Conservation (phyloP, 2,113 vertebrate species). For the Kryptolebias marmoratus region DNA sequence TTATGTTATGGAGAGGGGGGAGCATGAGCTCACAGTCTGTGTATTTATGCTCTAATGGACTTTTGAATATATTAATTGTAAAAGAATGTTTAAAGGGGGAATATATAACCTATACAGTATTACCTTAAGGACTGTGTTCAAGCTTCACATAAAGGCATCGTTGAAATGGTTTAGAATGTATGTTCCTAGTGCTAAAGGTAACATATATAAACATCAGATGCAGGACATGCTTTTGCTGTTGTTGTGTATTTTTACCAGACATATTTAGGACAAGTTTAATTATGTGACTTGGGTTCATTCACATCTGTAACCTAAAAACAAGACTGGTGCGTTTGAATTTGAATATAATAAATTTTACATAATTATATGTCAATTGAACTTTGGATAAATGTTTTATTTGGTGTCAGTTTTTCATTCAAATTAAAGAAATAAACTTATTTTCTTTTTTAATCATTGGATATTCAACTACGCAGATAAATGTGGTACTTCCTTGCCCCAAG, state of each 20-base stretch:
- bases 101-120: constrained; percentile 41
- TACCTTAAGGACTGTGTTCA: constrained; percentile 22
- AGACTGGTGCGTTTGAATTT: no score
- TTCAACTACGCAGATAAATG: no score
- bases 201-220: constrained; percentile 14
- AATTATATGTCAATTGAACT: no score
- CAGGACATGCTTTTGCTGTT: no score
- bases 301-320: no score
- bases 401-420: no score
- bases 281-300: background rate
- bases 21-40: constrained; percentile 62
- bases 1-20: constrained; percentile 63
- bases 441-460: no score
- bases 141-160: constrained; percentile 16
- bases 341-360: no score
- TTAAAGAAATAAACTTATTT: no score
- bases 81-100: constrained; percentile 57
- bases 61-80: constrained; percentile 77
- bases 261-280: background rate
- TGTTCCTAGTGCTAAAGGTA: constrained; percentile 34
- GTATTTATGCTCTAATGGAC: constrained; percentile 73
- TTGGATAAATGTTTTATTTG: no score
- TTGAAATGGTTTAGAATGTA: constrained; percentile 53
- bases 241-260: background rate
- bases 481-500: no score